Evolutionary conservation across 2,797 vertebrate species (phyloP).

Genomic region (Chloroceryle amazona): DNA sequence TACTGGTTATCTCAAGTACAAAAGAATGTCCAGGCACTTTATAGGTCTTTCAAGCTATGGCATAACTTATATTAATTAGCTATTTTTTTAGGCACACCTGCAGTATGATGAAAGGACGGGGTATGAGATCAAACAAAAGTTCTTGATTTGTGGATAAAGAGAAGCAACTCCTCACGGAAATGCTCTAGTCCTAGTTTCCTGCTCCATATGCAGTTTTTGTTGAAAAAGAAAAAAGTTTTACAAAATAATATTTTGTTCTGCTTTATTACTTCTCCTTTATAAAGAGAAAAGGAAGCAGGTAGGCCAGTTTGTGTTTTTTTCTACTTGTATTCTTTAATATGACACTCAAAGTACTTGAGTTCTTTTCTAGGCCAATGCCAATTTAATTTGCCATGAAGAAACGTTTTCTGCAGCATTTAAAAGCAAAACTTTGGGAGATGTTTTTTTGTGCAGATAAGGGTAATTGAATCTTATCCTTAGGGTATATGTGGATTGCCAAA

Average conservation of each 20-base stretch:
- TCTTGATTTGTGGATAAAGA: slow-evolving; percentile 75
- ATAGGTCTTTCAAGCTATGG: background rate
- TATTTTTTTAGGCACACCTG: background rate
- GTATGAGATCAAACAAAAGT: slow-evolving; percentile 10
- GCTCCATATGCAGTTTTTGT: background rate
- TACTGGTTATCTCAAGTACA: background rate
- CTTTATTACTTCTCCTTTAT: background rate
- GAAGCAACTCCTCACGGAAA: slow-evolving; percentile 29
- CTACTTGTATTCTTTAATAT: background rate
- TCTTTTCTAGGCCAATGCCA: background rate
- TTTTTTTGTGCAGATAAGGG: background rate
- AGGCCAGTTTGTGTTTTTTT: background rate
- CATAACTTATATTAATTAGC: background rate
- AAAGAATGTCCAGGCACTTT: background rate
- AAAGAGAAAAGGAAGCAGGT: background rate
- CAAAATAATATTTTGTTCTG: background rate
- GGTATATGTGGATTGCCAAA: background rate
- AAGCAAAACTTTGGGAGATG: background rate
- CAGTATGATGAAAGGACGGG: background rate
- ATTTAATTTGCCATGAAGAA: background rate
- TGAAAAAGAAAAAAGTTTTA: accelerated
- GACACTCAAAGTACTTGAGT: background rate
- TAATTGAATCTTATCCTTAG: background rate
- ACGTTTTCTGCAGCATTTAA: background rate
- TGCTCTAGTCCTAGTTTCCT: background rate